Evolutionary conservation across 2,113 vertebrate species (phyloP).

Genomic region (Melanerpes aurifrons): DNA sequence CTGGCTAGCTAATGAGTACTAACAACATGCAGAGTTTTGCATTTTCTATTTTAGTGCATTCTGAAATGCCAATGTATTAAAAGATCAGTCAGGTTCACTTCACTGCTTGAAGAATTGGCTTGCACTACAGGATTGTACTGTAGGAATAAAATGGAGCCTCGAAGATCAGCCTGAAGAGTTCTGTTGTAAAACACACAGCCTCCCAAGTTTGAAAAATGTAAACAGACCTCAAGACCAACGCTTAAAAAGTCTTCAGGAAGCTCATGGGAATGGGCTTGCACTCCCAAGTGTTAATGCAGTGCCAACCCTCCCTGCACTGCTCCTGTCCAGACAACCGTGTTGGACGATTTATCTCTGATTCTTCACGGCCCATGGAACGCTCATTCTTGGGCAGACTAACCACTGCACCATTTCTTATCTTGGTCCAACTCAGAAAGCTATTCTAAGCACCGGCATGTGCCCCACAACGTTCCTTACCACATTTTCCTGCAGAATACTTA

Average conservation of each 20-base stretch:
- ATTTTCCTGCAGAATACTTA: not conserved
- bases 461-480: not conserved
- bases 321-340: not conserved
- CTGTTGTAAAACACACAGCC: not conserved
- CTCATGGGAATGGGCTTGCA: not conserved
- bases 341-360: not conserved
- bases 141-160: not conserved
- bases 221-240: not conserved
- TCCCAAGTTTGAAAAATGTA: not conserved
- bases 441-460: not conserved
- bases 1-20: not conserved
- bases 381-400: not conserved
- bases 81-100: constrained; percentile 31
- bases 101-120: constrained; percentile 9
- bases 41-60: constrained; percentile 19
- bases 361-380: rapidly evolving
- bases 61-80: constrained; percentile 26
- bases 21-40: not conserved
- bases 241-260: not conserved
- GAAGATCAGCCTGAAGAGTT: not conserved
- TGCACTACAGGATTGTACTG: not conserved
- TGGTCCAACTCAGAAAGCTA: not conserved
- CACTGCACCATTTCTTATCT: not conserved
- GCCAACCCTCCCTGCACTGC: not conserved
- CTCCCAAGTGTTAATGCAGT: not conserved